Evolutionary conservation across 1,140 invertebrate genomes (phyloP), one percentile per base, ranked within the genome.

Genomic region (Trialeurodes vaporariorum): DNA sequence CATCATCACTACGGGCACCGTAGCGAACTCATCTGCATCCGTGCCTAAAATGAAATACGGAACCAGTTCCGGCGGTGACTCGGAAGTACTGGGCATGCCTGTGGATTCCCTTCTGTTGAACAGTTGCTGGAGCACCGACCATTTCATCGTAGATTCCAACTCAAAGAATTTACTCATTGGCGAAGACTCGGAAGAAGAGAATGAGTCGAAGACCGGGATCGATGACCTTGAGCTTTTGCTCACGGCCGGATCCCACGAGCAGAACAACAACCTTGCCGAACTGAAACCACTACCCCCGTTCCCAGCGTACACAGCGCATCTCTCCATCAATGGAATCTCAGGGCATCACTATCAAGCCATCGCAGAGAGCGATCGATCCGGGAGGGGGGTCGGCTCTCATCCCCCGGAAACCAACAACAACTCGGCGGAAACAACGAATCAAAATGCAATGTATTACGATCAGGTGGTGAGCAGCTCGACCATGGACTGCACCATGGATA

Each of bases 311-410:
- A 92, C 88, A 1, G 89, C 87, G 1, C 89, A 91, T 73, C 79
- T 90, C 27, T 90, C 86, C 70, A 90, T 91, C 75, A 90, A 92
- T 79, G 88, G 90, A 24, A 91, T 92, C 73, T 86, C 89, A 61
- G 88, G 91, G n/a, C 88, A 91, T 74, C 90, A 93, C 74, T 90
- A 89, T 78, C 89, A 92, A 77, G 85, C 89, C 70, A 90, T 92
- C 78, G 87, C 89, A 2, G 69, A 77, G 25, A 68, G 80, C 68
- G 76, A 24, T 75, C 78, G 26, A 77, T 82, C 27, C 78, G 80
- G 34, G 74, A 79, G 21, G 77, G 5, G 5, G 5, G 34, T 9
- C 5, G 5, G 5, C 34, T 5, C 5, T 5, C 79, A 2, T 77
- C 78, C 13, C 77, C 79, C 68, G 76, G 79, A 68, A 75, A 80